Evolutionary conservation across 64 coral and sea anemone species (phyloP).

Genomic region (Pocillopora damicornis): DNA sequence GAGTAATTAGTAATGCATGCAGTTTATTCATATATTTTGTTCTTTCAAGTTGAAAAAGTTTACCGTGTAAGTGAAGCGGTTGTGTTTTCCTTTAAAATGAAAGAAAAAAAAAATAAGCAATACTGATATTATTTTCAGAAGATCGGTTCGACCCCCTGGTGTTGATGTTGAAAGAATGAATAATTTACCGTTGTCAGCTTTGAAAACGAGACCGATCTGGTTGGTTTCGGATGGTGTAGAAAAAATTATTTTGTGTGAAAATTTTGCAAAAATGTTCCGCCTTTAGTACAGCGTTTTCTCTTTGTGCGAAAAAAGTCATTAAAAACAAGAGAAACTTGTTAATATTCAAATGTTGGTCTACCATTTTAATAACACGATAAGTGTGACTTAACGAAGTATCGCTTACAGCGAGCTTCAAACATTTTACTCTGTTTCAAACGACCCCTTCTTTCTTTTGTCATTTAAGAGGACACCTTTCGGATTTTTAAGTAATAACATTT

Average conservation of each 20-base stretch:
- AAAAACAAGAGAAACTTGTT: background rate
- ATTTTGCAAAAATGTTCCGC: background rate
- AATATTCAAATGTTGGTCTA: background rate
- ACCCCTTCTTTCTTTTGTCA: background rate
- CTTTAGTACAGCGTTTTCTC: background rate
- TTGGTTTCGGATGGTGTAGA: background rate
- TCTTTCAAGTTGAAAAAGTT: background rate
- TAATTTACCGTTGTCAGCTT: conserved; percentile 10
- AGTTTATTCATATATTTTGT: background rate
- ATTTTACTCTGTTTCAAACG: background rate
- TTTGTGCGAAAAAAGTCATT: background rate
- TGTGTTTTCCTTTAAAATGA: background rate
- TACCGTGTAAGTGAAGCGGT: background rate
- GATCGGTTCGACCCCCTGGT: background rate
- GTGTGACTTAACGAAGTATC: background rate
- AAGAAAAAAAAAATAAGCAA: background rate
- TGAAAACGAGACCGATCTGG: background rate
- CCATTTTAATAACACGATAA: background rate
- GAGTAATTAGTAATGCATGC: background rate
- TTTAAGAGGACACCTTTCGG: background rate
- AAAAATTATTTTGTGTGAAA: background rate
- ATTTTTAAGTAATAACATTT: background rate
- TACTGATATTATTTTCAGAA: background rate
- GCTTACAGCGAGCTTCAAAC: background rate
- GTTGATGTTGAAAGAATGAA: background rate